Evolutionary conservation across 2,888 invertebrate genomes (phyloP).

Genomic region (Pollenia griseotomentosa): DNA sequence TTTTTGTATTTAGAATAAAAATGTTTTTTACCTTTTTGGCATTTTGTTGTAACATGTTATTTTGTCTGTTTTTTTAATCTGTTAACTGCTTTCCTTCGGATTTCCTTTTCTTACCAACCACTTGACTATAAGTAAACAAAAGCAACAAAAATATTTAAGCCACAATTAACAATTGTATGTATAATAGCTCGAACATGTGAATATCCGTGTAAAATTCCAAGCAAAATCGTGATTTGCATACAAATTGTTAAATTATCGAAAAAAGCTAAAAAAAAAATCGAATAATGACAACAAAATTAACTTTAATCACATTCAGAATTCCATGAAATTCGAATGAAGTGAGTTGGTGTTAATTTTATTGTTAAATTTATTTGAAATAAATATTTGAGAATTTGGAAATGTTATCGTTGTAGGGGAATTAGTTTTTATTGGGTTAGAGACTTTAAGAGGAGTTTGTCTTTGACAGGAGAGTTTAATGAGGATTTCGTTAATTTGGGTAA

Average conservation of each 20-base stretch:
- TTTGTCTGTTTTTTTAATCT: not conserved
- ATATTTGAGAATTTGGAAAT: not conserved
- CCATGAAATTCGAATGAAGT: constrained; percentile 8
- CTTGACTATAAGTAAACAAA: constrained; percentile 7
- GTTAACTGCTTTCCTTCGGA: not conserved
- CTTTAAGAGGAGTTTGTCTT: not conserved
- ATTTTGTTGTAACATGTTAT: constrained; percentile 1
- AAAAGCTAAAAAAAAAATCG: not conserved
- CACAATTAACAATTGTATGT: constrained; percentile 35
- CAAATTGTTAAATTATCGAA: constrained; percentile 22
- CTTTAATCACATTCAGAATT: constrained; percentile 42
- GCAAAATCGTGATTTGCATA: constrained; percentile 50
- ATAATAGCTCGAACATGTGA: constrained; percentile 30
- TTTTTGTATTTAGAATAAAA: not conserved
- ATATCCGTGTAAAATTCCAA: constrained; percentile 52
- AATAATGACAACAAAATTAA: constrained; percentile 5
- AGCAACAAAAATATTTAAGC: constrained; percentile 9
- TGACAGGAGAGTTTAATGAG: no score
- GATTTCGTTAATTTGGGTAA: no score
- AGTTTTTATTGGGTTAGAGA: not conserved
- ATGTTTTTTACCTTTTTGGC: not conserved
- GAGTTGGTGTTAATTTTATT: constrained; percentile 39
- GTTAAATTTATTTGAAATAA: constrained; percentile 21
- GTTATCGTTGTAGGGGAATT: not conserved
- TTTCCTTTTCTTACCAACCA: constrained; percentile 8